Evolutionary conservation across 2,888 invertebrate genomes (phyloP).

Genomic region (Geotrupes spiniger): DNA sequence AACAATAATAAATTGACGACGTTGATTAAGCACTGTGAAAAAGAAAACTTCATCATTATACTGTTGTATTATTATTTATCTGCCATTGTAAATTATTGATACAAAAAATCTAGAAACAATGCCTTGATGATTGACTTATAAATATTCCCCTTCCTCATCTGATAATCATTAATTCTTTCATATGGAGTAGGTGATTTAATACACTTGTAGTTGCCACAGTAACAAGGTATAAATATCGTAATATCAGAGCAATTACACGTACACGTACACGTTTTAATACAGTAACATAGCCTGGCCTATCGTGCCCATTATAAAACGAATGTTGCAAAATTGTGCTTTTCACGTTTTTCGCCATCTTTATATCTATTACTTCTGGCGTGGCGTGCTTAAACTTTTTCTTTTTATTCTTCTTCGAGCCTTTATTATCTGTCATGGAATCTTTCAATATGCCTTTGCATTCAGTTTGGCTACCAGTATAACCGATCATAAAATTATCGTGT

Average conservation of each 20-base stretch:
- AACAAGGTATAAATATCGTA: slow-evolving; percentile 31
- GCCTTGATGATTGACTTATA: too few species aligned
- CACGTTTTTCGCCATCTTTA: slow-evolving; percentile 14
- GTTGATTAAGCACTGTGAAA: too few species aligned
- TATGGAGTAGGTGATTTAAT: too few species aligned
- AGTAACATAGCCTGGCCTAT: slow-evolving; percentile 27
- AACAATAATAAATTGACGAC: too few species aligned
- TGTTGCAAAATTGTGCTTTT: slow-evolving; percentile 16
- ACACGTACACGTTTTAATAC: slow-evolving; percentile 27
- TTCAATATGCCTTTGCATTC: slow-evolving; percentile 3
- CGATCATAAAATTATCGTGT: slow-evolving; percentile 7
- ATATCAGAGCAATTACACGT: slow-evolving; percentile 31
- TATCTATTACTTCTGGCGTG: slow-evolving; percentile 19
- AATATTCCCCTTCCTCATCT: too few species aligned
- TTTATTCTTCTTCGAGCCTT: too few species aligned
- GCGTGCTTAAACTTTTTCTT: slow-evolving; percentile 9
- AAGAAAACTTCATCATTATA: too few species aligned
- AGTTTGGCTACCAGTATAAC: slow-evolving; percentile 3
- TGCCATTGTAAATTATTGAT: too few species aligned
- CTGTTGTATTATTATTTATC: too few species aligned
- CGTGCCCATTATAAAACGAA: slow-evolving; percentile 14
- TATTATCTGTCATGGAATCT: neutral
- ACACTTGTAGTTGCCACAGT: slow-evolving; percentile 19
- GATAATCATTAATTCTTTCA: too few species aligned
- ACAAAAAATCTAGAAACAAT: too few species aligned